Evolutionary conservation across 2,797 vertebrate species (phyloP), one percentile per base, ranked within the genome.

Genomic region (Gymnothorax javanicus): DNA sequence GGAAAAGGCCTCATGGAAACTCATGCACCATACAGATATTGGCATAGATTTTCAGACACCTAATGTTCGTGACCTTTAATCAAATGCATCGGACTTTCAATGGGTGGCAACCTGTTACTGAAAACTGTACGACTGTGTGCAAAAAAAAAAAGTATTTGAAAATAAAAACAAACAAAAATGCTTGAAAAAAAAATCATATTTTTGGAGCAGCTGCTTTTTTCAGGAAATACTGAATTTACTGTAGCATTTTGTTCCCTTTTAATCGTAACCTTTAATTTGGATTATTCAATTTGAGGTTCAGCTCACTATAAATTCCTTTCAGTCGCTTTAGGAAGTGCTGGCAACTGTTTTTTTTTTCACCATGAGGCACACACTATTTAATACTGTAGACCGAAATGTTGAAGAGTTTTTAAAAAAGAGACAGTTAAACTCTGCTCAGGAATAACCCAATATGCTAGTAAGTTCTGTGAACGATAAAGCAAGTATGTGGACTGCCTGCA

Each of bases 221-320:
- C 59, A 67, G 50, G 86, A 88, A 84, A 84, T 50, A 69, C 43
- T 89, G 90, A 88, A 88, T 89, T 87, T 94, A 92, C 90, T 90
- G 89, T 89, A 91, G 91, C 91, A 92, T 90, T 94, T 95, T 94
- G 92, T 90, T 87, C 58, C 89, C 87, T 50, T 59, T 58, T 93
- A 93, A 93, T 91, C 89, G 88, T 90, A 93, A 89, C 90, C 91
- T 93, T 94, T 93, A 88, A 64, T 90, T 90, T 83, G 86, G 85
- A 94, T 91, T 87, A 89, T 90, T 92, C 91, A 57, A 86, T 91
- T 91, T 91, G 89, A 93, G 93, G 92, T 93, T 91, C 90, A 94
- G 89, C 89, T 88, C 89, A 91, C 84, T 86, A 90, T 88, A 91
- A 89, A 4, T 75, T 67, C 60, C 71, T 82, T 88, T 86, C 89